Evolutionary conservation across 2,888 invertebrate genomes (phyloP).

Genomic region (Lasioglossum pauxillum): DNA sequence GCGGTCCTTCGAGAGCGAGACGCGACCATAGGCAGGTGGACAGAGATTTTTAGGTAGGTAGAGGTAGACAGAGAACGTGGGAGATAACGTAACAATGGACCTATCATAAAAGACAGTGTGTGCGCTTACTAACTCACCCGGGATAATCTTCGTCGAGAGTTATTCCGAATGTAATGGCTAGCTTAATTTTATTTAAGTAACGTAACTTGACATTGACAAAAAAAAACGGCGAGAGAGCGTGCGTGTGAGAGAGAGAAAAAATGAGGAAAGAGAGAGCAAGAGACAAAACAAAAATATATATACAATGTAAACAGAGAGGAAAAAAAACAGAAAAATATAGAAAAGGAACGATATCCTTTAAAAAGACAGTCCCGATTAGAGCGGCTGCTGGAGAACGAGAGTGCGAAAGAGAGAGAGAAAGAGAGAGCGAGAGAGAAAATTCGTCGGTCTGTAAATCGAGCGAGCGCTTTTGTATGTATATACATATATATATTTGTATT

Average conservation of each 20-base stretch:
- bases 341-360: conserved; percentile 43
- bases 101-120: conserved; percentile 82
- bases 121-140: conserved; percentile 80
- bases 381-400: conserved; percentile 58
- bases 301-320: background rate
- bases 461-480: conserved; percentile 80
- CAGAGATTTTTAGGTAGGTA: conserved; percentile 33
- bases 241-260: conserved; percentile 36
- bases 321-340: conserved; percentile 5
- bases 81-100: conserved; percentile 75
- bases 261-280: conserved; percentile 40
- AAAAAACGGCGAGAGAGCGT: conserved; percentile 17
- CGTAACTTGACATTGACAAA: conserved; percentile 63
- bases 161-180: conserved; percentile 72
- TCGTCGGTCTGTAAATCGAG: conserved; percentile 77
- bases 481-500: conserved; percentile 53
- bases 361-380: conserved; percentile 80
- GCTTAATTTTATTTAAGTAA: conserved; percentile 74
- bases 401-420: background rate
- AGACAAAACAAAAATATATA: background rate
- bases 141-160: conserved; percentile 47
- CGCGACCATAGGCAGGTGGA: conserved; percentile 42
- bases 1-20: conserved; percentile 37
- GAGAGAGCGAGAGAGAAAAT: conserved; percentile 29
- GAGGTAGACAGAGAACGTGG: conserved; percentile 41